phyloP scores from a whole-genome alignment of 2,888 invertebrate genomes.

The Sarcophaga subvicina region DNA sequence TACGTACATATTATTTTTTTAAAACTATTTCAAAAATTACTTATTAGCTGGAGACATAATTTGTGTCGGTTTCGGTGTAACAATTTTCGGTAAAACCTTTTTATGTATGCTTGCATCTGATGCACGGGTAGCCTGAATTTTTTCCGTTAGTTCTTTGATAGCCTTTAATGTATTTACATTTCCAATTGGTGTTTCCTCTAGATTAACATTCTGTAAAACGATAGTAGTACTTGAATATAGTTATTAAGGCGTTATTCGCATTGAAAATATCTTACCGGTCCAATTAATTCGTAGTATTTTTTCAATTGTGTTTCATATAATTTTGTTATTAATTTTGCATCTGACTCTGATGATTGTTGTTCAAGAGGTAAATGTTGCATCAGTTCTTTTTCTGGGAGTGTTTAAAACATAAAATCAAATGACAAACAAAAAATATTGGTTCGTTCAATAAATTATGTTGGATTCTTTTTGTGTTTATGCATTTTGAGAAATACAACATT shows the following conservation, averaged over 20 bases:
- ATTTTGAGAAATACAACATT: no score
- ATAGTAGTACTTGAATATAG: neutral
- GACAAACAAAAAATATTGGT: neutral
- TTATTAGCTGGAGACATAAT: conserved; percentile 81
- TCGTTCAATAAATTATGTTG: neutral
- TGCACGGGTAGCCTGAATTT: conserved; percentile 76
- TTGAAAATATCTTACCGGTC: conserved; percentile 70
- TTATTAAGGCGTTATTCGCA: neutral
- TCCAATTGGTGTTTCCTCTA: conserved; percentile 79
- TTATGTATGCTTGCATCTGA: conserved; percentile 77
- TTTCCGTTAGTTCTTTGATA: conserved; percentile 78
- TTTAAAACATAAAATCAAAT: conserved; percentile 10
- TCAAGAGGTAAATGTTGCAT: conserved; percentile 82
- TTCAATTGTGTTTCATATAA: conserved; percentile 93
- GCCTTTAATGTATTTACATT: conserved; percentile 78
- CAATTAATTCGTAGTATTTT: conserved; percentile 89
- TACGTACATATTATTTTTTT: neutral
- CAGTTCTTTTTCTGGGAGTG: conserved; percentile 79
- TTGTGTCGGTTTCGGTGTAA: conserved; percentile 74
- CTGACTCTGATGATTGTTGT: conserved; percentile 84
- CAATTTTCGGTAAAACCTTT: conserved; percentile 72
- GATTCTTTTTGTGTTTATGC: no score
- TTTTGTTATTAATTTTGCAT: conserved; percentile 88
- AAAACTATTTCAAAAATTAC: conserved; percentile 60
- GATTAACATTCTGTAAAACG: conserved; percentile 70